Evolutionary conservation across 2,113 vertebrate species (phyloP).

Genomic region (Amblyopsis rosae): DNA sequence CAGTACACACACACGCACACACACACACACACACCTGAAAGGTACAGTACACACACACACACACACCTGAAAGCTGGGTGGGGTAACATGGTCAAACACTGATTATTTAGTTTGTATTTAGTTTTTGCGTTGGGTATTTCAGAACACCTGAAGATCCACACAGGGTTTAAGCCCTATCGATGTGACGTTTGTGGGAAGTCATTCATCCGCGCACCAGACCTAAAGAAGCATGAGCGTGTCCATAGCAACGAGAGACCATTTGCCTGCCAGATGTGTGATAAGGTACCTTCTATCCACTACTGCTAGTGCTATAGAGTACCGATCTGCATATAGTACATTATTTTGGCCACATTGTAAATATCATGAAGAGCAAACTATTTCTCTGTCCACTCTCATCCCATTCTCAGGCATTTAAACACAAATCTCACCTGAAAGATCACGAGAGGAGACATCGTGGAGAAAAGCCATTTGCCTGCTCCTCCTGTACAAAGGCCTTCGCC

Average conservation of each 20-base stretch:
- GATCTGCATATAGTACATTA: too few species aligned
- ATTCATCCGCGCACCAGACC: slow-evolving; percentile 69
- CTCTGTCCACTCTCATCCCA: not conserved
- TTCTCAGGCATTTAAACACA: slow-evolving; percentile 68
- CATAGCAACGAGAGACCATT: slow-evolving; percentile 73
- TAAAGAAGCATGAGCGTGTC: slow-evolving; percentile 70
- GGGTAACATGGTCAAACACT: not conserved
- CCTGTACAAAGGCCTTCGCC: slow-evolving; percentile 70
- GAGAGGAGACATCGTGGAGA: slow-evolving; percentile 70
- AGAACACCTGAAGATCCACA: slow-evolving; percentile 75
- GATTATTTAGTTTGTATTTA: not conserved
- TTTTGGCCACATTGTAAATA: too few species aligned
- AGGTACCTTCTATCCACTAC: slow-evolving; percentile 25
- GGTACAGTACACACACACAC: not conserved
- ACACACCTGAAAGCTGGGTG: not conserved
- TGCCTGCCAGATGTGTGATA: slow-evolving; percentile 72
- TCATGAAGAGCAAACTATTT: not conserved
- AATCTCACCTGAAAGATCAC: slow-evolving; percentile 72
- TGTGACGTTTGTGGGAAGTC: slow-evolving; percentile 73
- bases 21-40: not conserved
- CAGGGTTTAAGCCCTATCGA: slow-evolving; percentile 68
- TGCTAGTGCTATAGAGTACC: not conserved
- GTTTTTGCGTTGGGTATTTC: not conserved
- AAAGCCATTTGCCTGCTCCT: slow-evolving; percentile 66
- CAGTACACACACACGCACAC: not conserved